These are phyloP conservation scores for Pollenia angustigena DNA, from an alignment of 2,888 invertebrate species.

Conservation along the genomic window DNA sequence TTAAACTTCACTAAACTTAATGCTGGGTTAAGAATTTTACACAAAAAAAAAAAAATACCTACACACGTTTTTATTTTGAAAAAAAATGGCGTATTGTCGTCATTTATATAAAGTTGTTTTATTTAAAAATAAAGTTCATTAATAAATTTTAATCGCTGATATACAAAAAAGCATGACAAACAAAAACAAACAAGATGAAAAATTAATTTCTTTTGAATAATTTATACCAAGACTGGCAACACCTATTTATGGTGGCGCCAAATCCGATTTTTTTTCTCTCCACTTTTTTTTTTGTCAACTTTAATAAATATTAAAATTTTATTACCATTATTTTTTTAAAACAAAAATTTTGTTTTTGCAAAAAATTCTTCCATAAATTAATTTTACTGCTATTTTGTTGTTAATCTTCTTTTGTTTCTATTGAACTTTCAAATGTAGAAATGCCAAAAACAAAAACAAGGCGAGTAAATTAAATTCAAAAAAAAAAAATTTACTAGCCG, in stretches of 20 bases:
- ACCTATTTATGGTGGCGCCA: slow-evolving; percentile 54
- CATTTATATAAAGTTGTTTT: not conserved
- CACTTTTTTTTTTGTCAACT: not conserved
- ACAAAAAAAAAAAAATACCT: not conserved
- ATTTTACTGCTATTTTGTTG: slow-evolving; percentile 19
- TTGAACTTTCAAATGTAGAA: slow-evolving; percentile 13
- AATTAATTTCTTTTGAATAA: slow-evolving; percentile 24
- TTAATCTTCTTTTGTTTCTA: slow-evolving; percentile 1
- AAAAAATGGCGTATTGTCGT: slow-evolving; percentile 9
- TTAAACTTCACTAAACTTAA: no score
- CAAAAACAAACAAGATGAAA: not conserved
- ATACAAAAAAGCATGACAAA: not conserved
- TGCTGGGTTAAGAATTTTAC: slow-evolving; percentile 1
- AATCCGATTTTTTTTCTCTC: not conserved
- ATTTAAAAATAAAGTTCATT: not conserved
- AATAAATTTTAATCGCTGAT: slow-evolving; percentile 27
- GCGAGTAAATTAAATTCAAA: not conserved
- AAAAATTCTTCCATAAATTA: slow-evolving; percentile 29
- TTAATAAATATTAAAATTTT: slow-evolving; percentile 15
- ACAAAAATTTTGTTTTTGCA: slow-evolving; percentile 11
- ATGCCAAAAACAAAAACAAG: slow-evolving; percentile 23
- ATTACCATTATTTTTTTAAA: slow-evolving; percentile 8
- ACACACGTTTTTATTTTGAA: not conserved
- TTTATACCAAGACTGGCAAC: slow-evolving; percentile 39
- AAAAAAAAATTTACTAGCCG: not conserved